Evolutionary conservation across 1,140 invertebrate genomes (phyloP).

Genomic region (Drosophila tsacasi): DNA sequence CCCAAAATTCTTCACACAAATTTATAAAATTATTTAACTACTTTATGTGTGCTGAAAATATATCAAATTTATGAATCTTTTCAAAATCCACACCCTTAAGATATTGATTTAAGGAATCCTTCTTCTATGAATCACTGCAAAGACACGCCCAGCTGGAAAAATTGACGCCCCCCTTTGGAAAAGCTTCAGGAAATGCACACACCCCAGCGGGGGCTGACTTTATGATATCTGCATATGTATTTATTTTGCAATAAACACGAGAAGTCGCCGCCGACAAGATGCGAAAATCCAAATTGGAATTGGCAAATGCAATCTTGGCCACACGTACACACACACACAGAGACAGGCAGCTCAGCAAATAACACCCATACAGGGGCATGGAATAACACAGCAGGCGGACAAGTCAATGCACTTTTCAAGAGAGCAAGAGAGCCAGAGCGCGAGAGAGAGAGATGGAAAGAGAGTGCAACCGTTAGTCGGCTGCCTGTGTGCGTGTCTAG

Average conservation of each 20-base stretch:
- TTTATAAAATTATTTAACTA: no score
- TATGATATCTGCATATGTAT: constrained; percentile 40
- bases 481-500: constrained; percentile 61
- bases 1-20: no score
- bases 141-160: not conserved
- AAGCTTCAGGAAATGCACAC: constrained; percentile 11
- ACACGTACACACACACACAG: constrained; percentile 29
- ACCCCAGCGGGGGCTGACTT: constrained; percentile 5
- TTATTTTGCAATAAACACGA: constrained; percentile 48
- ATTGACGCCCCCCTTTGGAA: not conserved
- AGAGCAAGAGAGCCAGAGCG: constrained; percentile 14
- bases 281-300: constrained; percentile 59
- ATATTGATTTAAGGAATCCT: not conserved
- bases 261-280: constrained; percentile 18
- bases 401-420: constrained; percentile 72
- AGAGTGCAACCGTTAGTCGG: constrained; percentile 25
- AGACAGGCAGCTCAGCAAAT: not conserved
- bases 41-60: no score
- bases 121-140: not conserved
- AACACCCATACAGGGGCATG: constrained; percentile 20
- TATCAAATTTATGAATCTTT: no score
- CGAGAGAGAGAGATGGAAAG: not conserved
- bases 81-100: not conserved
- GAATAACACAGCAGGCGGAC: constrained; percentile 15
- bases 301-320: constrained; percentile 64